phyloP scores from a whole-genome alignment of 2,888 invertebrate genomes.

The Achlya flavicornis region DNA sequence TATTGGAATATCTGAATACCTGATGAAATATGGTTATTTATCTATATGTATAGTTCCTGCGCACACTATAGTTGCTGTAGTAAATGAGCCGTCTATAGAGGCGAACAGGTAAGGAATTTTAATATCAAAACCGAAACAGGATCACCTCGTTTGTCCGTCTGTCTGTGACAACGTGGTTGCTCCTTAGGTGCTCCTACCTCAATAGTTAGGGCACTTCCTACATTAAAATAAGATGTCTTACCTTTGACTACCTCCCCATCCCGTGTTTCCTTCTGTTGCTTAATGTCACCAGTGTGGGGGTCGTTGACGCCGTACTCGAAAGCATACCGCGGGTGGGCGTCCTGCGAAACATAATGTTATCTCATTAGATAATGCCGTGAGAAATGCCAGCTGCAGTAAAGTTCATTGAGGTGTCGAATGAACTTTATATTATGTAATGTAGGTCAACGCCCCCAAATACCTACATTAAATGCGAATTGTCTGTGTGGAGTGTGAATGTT shows the following conservation, averaged over 20 bases:
- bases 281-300: conserved; percentile 89
- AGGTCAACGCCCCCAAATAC: conserved; percentile 20
- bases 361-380: conserved; percentile 51
- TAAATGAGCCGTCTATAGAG: no score
- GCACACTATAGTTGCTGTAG: no score
- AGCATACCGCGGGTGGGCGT: conserved; percentile 87
- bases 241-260: conserved; percentile 90
- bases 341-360: conserved; percentile 63
- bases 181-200: no score
- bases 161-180: no score
- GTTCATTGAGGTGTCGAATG: conserved; percentile 38
- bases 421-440: conserved; percentile 27
- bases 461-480: background rate
- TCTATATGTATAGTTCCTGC: no score
- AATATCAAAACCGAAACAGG: no score
- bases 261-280: conserved; percentile 88
- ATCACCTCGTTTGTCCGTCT: background rate
- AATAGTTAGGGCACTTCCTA: background rate
- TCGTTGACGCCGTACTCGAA: conserved; percentile 90
- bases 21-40: no score
- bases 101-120: no score
- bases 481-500: background rate
- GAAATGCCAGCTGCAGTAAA: conserved; percentile 52
- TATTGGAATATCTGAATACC: no score
- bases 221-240: conserved; percentile 33